phyloP scores from a whole-genome alignment of 92 coral and sea anemone species.

The Ricordea florida region DNA sequence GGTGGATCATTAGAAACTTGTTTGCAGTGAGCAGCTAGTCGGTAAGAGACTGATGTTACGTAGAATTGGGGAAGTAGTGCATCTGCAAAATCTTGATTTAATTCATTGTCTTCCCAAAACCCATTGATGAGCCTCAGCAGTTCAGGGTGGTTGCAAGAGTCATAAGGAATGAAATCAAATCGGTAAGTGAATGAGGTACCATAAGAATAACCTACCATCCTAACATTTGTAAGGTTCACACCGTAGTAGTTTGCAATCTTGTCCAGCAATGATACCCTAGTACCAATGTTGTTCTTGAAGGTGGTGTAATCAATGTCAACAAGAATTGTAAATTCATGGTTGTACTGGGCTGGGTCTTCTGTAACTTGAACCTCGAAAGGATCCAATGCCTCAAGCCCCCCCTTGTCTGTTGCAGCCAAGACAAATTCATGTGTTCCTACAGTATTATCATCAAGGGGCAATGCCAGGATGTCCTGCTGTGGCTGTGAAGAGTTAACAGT shows the following conservation, averaged over 20 bases:
- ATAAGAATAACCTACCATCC: constrained; percentile 37
- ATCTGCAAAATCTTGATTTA: constrained; percentile 39
- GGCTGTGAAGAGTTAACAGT: constrained; percentile 7
- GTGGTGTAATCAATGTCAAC: constrained; percentile 42
- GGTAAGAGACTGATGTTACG: constrained; percentile 52
- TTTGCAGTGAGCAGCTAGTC: constrained; percentile 41
- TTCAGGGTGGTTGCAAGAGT: constrained; percentile 43
- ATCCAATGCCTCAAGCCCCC: constrained; percentile 42
- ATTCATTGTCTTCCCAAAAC: constrained; percentile 38
- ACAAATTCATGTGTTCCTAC: constrained; percentile 53
- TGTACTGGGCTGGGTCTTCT: constrained; percentile 33
- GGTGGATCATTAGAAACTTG: constrained; percentile 44
- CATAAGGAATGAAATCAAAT: constrained; percentile 56
- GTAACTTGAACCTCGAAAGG: constrained; percentile 54
- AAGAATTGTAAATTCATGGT: constrained; percentile 60
- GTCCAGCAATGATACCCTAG: constrained; percentile 48
- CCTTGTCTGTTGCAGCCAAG: constrained; percentile 68
- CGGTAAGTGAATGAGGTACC: constrained; percentile 52
- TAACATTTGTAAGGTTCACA: constrained; percentile 44
- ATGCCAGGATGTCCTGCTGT: constrained; percentile 42
- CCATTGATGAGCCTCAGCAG: constrained; percentile 17
- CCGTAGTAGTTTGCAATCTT: constrained; percentile 64
- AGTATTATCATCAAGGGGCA: constrained; percentile 33
- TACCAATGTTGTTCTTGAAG: constrained; percentile 28
- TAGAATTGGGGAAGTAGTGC: constrained; percentile 62